Percentiles rank a stretch among this genome's conserved stretches.
These are phyloP conservation scores for Rhinoderma darwinii DNA, from an alignment of 2,113 vertebrate species.

Conservation along the genomic window DNA sequence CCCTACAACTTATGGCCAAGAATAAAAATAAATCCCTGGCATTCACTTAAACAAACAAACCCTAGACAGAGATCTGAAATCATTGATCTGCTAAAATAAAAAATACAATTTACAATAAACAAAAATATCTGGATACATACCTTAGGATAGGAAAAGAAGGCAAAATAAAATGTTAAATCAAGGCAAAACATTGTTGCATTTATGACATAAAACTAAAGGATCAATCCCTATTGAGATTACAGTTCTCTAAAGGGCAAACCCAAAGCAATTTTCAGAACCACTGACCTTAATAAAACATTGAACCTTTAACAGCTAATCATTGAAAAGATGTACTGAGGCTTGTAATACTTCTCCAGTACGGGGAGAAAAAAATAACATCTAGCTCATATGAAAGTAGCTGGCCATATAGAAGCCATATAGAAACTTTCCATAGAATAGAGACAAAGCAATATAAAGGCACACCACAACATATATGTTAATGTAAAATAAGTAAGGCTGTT, in stretches of 20 bases:
- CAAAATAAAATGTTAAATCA: background rate
- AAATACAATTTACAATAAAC: background rate
- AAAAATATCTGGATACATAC: background rate
- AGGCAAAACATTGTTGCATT: background rate
- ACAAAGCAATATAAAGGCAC: background rate
- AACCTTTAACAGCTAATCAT: slow-evolving; percentile 1
- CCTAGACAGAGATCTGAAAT: no score
- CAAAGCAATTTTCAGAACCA: slow-evolving; percentile 12
- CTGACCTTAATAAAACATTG: slow-evolving; percentile 24
- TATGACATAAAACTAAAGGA: background rate
- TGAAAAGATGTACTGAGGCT: slow-evolving; percentile 5
- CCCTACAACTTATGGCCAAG: no score
- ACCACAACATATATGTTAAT: background rate
- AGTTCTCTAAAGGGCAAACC: slow-evolving; percentile 11
- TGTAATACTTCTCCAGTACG: background rate
- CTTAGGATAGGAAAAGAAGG: background rate
- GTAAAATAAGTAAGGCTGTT: background rate
- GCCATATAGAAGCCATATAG: background rate
- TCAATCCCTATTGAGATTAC: background rate
- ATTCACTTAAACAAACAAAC: no score
- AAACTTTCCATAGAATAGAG: background rate
- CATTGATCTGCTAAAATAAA: no score
- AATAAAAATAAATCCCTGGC: no score
- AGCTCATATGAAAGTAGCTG: no score
- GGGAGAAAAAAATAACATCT: background rate